Base-by-base conservation (phyloP, 2,797 vertebrate genomes). In the Neosilurus mollespiculum region DNA sequence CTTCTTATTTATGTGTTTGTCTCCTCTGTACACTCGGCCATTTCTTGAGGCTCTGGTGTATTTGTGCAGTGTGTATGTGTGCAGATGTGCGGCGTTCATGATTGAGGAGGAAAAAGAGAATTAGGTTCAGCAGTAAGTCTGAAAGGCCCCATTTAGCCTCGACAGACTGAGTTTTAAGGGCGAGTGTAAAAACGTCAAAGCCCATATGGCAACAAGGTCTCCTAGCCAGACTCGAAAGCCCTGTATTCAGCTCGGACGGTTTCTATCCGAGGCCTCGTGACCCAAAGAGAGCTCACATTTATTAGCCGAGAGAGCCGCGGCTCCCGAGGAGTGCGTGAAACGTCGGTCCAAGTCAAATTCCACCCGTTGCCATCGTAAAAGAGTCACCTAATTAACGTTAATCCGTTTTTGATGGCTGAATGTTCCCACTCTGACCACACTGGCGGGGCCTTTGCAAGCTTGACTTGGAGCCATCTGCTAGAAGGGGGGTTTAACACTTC, bases 141-240 rank as follows among this genome's bases (percentile, higher is more conserved):
- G 90, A 94, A 94, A 93, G 92, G 89, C 89, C 90, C 88, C 77
- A 90, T 94, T 94, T 91, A 94, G 85, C 86, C 83, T 75, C 81
- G 84, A 88, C 79, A 85, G 85, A 87, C 89, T 87, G 81, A 88
- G 89, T 91, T 92, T 93, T 91, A 92, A 59, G 76, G 81, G 78
- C 80, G 87, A 88, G 89, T 91, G 89, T 94, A 92, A 94, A 94
- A 92, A 90, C 84, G 93, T 93, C 93, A 92, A 87, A 89, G 81
- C 84, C 83, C 88, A 89, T 90, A 92, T 87, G 90, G 89, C 89
- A 90, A 86, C 86, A 79, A 91, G 89, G 91, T 92, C 88, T 92
- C 91, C 91, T 62, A 71, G 86, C 14, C 64, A 80, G 77, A 88
- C 90, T 92, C 91, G 54, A 81, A 88, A 87, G 93, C 82, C 88